Conservation (phyloP, 37 sponge, comb jelly and placozoan species). For the Chondrilla cf. caribensis region DNA sequence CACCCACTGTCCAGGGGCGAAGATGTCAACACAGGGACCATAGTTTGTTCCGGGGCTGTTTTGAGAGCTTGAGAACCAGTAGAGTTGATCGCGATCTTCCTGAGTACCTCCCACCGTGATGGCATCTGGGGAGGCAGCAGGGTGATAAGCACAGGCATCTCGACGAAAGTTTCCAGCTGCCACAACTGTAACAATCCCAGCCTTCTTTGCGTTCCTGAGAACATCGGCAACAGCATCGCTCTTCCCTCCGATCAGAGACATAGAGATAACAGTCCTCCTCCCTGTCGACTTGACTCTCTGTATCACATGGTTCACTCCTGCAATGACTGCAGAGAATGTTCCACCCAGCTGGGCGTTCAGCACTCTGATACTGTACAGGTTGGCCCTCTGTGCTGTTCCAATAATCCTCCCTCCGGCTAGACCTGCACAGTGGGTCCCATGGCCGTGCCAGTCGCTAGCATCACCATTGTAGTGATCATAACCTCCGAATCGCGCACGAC, state of each 20-base stretch:
- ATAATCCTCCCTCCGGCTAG: conserved; percentile 42
- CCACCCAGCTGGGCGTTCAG: conserved; percentile 54
- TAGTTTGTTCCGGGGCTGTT: conserved; percentile 35
- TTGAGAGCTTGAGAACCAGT: conserved; percentile 8
- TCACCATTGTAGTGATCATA: conserved; percentile 12
- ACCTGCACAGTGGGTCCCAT: conserved; percentile 78
- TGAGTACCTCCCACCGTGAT: conserved; percentile 70
- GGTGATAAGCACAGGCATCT: conserved; percentile 53
- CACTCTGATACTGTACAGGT: conserved; percentile 56
- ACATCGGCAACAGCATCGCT: conserved; percentile 37
- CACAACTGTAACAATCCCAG: conserved; percentile 45
- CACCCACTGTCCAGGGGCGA: conserved; percentile 64
- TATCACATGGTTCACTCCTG: conserved; percentile 46
- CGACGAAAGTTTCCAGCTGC: conserved; percentile 56
- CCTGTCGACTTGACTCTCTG: neutral
- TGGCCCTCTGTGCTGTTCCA: conserved; percentile 50
- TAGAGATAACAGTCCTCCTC: conserved; percentile 53
- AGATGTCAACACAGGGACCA: conserved; percentile 66
- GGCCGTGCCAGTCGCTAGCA: conserved; percentile 63
- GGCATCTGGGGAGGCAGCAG: conserved; percentile 44
- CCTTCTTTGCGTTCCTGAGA: conserved; percentile 19
- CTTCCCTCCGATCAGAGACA: conserved; percentile 50
- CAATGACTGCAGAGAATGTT: conserved; percentile 40
- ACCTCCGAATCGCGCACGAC: conserved; percentile 7
- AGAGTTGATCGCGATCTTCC: conserved; percentile 43